Evolutionary conservation across 2,797 vertebrate genomes (phyloP), one percentile per base, ranked within the genome.

Genomic region (Anas flavirostris): DNA sequence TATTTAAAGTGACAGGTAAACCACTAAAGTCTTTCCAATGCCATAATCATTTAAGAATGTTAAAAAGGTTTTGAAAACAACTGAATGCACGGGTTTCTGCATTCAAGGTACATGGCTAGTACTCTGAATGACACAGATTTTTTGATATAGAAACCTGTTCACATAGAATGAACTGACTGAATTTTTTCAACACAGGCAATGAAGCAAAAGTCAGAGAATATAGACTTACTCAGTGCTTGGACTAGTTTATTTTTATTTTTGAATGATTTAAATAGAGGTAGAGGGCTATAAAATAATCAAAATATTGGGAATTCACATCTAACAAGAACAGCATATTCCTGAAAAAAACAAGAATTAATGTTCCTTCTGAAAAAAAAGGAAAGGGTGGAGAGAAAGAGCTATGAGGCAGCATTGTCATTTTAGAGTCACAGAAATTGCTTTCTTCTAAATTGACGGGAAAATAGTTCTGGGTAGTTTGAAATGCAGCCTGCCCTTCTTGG

Each of bases 1-100:
- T 75, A 96, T 83, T 79, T 83, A 75, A 96, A 95, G 68, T 13
- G 55, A 66, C 62, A 85, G 19, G 29, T 92, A 85, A 89, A 75
- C 41, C 58, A 75, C 62, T 70, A 9, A 63, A 60, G 5, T 75
- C 66, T 82, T 89, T 78, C 23, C 62, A 66, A 44, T 76, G 55
- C 74, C 46, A 26, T 63, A 17, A 58, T 64, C 68, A 55, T 66
- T 88, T 75, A 90, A 81, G 33, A 90, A 66, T 75, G 17, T 50
- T 87, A 41, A 89, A 85, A 77, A 81, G 12, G 8, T 18, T 91
- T 91, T 68, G 48, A 53, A 83, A 78, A 31, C 25, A 89, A 33
- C 50, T 66, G 33, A 73, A 69, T n/a, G 31, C 31, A 31, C 25
- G 63, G 79, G 17, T 41, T 84, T 16, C 73, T 39, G 29, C 67